Evolutionary conservation across 2,797 vertebrate genomes (phyloP).

Genomic region (Trachops cirrhosus): DNA sequence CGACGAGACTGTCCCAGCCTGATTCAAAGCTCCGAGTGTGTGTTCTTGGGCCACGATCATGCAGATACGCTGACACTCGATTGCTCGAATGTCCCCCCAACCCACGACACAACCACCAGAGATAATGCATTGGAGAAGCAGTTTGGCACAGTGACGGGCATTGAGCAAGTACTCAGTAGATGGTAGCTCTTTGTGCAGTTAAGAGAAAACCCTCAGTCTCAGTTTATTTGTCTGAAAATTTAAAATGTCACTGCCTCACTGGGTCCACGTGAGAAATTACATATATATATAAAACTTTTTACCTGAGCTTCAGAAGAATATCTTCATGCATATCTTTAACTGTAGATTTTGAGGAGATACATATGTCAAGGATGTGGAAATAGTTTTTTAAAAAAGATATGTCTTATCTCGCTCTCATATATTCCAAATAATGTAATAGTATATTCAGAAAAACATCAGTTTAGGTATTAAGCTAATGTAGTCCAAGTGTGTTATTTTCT

Average conservation of each 20-base stretch:
- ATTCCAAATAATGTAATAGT: background rate
- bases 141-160: background rate
- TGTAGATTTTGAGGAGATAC: background rate
- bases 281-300: background rate
- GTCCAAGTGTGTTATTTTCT: background rate
- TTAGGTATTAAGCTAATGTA: background rate
- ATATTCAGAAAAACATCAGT: background rate
- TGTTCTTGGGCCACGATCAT: background rate
- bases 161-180: background rate
- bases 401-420: background rate
- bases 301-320: background rate
- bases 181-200: background rate
- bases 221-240: background rate
- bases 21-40: background rate
- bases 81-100: no score
- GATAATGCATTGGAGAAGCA: no score
- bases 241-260: background rate
- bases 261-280: background rate
- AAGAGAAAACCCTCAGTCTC: background rate
- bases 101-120: no score
- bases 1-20: accelerated
- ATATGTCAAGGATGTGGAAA: background rate
- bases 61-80: accelerated
- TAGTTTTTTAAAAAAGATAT: background rate
- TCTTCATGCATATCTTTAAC: background rate